phyloP scores from a whole-genome alignment of 2,888 invertebrate species.

The Phasia obesa region DNA sequence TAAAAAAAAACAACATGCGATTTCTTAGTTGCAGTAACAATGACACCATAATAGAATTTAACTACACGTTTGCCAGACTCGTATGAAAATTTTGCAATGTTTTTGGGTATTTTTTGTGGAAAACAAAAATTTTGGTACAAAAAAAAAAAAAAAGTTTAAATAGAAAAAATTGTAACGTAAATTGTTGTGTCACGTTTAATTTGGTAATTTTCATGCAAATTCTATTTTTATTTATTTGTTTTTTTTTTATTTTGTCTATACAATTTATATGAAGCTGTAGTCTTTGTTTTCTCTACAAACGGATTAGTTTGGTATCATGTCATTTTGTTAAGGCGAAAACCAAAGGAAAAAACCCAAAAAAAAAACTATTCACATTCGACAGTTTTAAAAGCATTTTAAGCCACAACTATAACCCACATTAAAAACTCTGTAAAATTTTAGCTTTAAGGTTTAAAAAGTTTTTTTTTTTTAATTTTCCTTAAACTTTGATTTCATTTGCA shows the following conservation, averaged over 20 bases:
- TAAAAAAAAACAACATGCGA: not conserved
- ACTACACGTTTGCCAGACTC: constrained; percentile 37
- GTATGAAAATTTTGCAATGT: constrained; percentile 53
- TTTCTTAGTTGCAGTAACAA: constrained; percentile 36
- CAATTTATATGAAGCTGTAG: constrained; percentile 29
- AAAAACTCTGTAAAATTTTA: constrained; percentile 52
- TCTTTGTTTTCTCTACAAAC: constrained; percentile 17
- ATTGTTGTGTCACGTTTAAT: constrained; percentile 81
- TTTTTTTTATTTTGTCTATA: constrained; percentile 49
- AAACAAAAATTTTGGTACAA: constrained; percentile 3
- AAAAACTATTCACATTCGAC: constrained; percentile 66
- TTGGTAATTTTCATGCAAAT: constrained; percentile 79
- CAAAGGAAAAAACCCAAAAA: too few relatives aligned
- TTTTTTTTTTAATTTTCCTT: constrained; percentile 15
- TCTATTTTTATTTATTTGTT: constrained; percentile 64
- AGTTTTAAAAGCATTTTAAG: constrained; percentile 43
- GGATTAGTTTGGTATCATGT: constrained; percentile 63
- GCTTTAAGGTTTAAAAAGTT: constrained; percentile 53
- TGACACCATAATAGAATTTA: constrained; percentile 55
- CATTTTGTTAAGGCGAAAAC: constrained; percentile 47
- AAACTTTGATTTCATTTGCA: constrained; percentile 68
- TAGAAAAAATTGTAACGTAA: constrained; percentile 74
- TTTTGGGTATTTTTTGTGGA: constrained; percentile 10
- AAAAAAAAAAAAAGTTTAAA: constrained; percentile 44
- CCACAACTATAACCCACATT: constrained; percentile 13